A percentile compares a stretch with the other conserved stretches of the same genome.
These are phyloP conservation scores for Herpetotheres cachinnans DNA, from an alignment of 2,113 vertebrate genomes.

Conservation along the genomic window DNA sequence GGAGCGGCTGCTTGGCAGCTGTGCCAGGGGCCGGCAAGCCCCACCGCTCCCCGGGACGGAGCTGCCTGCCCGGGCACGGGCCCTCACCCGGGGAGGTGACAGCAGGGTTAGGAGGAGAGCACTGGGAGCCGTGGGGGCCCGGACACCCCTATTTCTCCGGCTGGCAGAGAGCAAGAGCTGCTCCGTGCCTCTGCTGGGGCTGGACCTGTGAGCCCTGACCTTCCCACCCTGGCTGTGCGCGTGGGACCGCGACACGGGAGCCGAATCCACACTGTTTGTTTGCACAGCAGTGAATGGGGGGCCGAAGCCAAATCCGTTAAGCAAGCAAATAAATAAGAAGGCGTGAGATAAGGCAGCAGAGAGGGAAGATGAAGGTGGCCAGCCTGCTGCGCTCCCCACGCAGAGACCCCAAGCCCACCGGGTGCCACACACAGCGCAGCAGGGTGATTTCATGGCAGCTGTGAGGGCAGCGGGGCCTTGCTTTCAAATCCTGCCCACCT, in stretches of 20 bases:
- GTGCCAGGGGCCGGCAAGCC: background rate
- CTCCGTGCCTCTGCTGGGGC: background rate
- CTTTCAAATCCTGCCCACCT: background rate
- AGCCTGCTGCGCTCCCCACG: background rate
- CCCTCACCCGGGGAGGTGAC: background rate
- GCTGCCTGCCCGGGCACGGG: background rate
- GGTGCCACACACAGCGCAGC: background rate
- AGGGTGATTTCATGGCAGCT: background rate
- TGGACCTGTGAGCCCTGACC: accelerated
- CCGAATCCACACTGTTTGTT: background rate
- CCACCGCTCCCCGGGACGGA: background rate
- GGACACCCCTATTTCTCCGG: accelerated
- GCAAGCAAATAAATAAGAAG: background rate
- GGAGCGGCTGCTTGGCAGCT: background rate
- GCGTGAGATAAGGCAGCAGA: background rate
- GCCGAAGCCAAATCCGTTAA: background rate
- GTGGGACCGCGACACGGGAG: background rate
- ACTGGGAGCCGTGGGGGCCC: background rate
- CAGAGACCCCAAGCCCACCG: background rate
- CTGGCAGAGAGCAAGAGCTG: background rate
- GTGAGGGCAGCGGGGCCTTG: background rate
- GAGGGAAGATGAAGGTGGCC: background rate
- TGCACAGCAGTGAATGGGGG: background rate
- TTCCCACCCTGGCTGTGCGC: background rate
- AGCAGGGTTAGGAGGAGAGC: background rate